These are phyloP conservation scores for Neodiprion fabricii DNA, from an alignment of 1,140 invertebrate species.

Conservation along the genomic window DNA sequence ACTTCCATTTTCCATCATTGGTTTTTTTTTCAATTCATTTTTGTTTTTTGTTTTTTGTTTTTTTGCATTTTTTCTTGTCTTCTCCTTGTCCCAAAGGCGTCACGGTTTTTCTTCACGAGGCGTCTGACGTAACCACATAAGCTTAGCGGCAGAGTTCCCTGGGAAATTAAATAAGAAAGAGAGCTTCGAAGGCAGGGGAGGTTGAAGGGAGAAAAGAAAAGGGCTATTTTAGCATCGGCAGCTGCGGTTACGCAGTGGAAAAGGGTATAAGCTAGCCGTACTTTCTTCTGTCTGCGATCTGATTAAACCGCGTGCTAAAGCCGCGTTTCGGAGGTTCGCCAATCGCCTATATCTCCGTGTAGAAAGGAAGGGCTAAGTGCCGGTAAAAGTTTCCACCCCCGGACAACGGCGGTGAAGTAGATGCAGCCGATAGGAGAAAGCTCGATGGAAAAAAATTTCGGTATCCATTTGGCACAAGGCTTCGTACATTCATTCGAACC, in stretches of 20 bases:
- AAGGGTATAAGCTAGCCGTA: neutral
- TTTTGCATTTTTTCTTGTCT: too few relatives aligned
- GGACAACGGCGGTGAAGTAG: neutral
- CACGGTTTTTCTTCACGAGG: too few relatives aligned
- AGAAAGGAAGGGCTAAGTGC: neutral
- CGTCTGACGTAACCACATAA: too few relatives aligned
- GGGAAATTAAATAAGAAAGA: neutral
- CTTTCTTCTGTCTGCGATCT: neutral
- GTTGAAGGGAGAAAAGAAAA: neutral
- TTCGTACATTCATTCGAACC: too few relatives aligned
- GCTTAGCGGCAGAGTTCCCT: too few relatives aligned
- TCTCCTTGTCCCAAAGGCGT: too few relatives aligned
- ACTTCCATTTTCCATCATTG: too few relatives aligned
- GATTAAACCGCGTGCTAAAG: neutral
- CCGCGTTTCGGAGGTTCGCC: neutral
- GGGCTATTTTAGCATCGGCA: neutral
- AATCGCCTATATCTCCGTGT: neutral
- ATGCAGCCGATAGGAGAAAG: neutral
- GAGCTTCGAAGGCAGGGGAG: neutral
- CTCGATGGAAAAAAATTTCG: neutral
- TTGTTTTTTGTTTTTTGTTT: too few relatives aligned
- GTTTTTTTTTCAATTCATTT: too few relatives aligned
- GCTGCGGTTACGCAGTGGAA: too few relatives aligned
- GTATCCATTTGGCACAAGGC: too few relatives aligned
- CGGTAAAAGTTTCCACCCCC: neutral